Percentiles rank a stretch among this genome's conserved stretches.
phyloP scores from a whole-genome alignment of 2,113 vertebrate species.

The Channa maculata region DNA sequence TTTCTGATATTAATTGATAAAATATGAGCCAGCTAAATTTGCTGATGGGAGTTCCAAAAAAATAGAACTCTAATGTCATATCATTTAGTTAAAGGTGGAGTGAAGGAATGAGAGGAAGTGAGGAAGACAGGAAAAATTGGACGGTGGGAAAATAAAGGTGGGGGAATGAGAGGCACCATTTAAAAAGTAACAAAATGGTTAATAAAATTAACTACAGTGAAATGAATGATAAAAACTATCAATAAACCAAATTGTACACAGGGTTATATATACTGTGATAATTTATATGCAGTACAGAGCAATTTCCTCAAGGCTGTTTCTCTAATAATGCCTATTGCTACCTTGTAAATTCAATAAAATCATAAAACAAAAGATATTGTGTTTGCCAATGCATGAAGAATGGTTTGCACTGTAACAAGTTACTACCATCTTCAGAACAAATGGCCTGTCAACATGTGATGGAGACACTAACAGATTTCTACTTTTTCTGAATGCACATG shows the following conservation, averaged over 20 bases:
- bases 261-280: background rate
- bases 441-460: conserved; percentile 42
- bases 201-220: conserved; percentile 38
- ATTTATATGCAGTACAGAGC: background rate
- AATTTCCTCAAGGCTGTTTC: background rate
- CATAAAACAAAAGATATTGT: conserved; percentile 19
- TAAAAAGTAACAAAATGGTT: conserved; percentile 11
- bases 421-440: conserved; percentile 29
- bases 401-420: conserved; percentile 23
- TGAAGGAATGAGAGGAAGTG: background rate
- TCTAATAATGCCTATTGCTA: conserved; percentile 11
- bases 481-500: conserved; percentile 20
- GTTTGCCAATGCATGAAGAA: conserved; percentile 49
- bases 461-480: conserved; percentile 35
- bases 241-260: conserved; percentile 2
- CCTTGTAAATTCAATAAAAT: conserved; percentile 47
- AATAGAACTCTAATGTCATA: too few species aligned
- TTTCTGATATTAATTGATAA: too few species aligned
- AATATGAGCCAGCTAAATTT: too few species aligned
- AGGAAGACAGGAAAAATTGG: background rate
- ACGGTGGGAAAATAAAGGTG: background rate
- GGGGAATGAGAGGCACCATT: background rate
- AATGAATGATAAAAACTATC: conserved; percentile 11
- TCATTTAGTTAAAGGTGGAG: background rate
- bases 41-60: too few species aligned